Evolutionary conservation across 2,888 invertebrate species (phyloP).

Genomic region (Tridacna gigas): DNA sequence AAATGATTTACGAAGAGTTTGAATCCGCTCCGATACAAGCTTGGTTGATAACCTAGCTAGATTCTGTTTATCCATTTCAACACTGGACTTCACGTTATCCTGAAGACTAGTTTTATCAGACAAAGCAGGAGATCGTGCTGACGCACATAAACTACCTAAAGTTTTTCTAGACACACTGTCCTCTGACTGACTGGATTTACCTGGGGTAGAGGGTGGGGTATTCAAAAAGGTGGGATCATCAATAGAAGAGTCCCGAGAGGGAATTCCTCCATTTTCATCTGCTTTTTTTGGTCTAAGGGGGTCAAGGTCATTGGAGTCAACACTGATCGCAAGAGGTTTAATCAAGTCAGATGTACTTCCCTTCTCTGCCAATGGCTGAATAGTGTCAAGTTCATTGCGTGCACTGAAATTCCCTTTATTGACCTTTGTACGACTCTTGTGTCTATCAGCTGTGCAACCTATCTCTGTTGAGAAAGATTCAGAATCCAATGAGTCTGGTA

Average conservation of each 20-base stretch:
- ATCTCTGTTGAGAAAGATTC: constrained; percentile 58
- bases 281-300: background rate
- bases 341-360: constrained; percentile 4
- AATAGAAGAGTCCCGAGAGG: constrained; percentile 47
- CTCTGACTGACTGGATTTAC: background rate
- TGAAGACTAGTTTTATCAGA: no score
- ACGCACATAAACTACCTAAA: no score
- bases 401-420: no score
- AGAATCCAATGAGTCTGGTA: constrained; percentile 70
- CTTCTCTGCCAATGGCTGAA: background rate
- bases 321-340: constrained; percentile 42
- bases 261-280: constrained; percentile 38
- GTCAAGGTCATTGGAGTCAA: constrained; percentile 23
- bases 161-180: no score
- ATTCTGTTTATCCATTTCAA: no score
- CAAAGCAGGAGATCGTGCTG: no score
- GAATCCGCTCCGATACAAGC: no score
- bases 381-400: background rate
- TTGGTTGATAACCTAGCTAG: no score
- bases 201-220: background rate
- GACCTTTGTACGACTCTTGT: background rate
- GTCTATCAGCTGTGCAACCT: constrained; percentile 36
- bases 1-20: no score
- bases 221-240: constrained; percentile 42
- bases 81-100: no score